Evolutionary conservation across 1,140 invertebrate species (phyloP).

Genomic region (Grapholita molesta): DNA sequence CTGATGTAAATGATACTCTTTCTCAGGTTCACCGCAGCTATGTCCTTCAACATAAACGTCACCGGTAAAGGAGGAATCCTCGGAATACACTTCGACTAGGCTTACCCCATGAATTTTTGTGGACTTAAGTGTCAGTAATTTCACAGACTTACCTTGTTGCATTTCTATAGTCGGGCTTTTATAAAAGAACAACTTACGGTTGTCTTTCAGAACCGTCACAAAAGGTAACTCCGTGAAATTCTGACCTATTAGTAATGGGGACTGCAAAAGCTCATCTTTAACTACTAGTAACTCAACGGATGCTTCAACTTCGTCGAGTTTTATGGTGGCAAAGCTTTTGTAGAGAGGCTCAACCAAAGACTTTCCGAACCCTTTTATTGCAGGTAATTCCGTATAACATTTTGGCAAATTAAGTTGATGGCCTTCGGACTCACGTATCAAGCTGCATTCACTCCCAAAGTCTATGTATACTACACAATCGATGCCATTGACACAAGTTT

Average conservation of each 20-base stretch:
- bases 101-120: conserved; percentile 12
- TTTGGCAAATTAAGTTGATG: conserved; percentile 20
- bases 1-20: neutral
- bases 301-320: conserved; percentile 19
- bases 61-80: neutral
- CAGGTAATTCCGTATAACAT: conserved; percentile 19
- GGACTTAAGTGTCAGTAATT: conserved; percentile 14
- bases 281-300: conserved; percentile 18
- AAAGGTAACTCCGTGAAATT: conserved; percentile 20
- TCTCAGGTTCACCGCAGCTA: conserved; percentile 1
- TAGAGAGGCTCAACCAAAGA: neutral
- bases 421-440: conserved; percentile 20
- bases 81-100: conserved; percentile 14
- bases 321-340: neutral
- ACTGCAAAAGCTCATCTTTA: conserved; percentile 10
- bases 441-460: conserved; percentile 21
- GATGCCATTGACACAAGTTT: neutral
- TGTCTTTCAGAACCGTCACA: conserved; percentile 18
- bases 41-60: conserved; percentile 19
- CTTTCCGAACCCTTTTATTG: conserved; percentile 26
- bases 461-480: conserved; percentile 11
- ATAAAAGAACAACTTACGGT: conserved; percentile 15
- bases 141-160: neutral
- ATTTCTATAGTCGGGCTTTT: neutral
- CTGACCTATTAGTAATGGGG: conserved; percentile 17